phyloP scores from a whole-genome alignment of 1,140 invertebrate genomes.

The Conopomorpha cramerella region DNA sequence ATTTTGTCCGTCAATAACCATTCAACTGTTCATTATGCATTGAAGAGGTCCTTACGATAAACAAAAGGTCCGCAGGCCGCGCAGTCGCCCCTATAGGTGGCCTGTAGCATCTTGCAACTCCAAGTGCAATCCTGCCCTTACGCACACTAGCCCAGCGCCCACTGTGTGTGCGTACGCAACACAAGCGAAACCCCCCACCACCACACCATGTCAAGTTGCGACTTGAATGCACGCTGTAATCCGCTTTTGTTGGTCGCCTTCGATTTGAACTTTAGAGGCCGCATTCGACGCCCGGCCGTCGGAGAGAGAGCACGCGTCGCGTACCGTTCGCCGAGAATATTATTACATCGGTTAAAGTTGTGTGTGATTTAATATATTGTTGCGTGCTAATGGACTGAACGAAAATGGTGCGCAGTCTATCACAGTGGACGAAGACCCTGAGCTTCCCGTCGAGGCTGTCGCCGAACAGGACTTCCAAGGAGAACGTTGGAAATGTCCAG shows the following conservation, averaged over 20 bases:
- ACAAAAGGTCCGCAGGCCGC: too few relatives aligned
- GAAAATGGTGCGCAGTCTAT: slow-evolving; percentile 80
- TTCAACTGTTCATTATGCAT: too few relatives aligned
- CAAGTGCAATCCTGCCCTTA: slow-evolving; percentile 5
- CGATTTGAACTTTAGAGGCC: not conserved
- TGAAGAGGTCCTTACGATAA: too few relatives aligned
- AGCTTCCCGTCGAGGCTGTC: slow-evolving; percentile 82
- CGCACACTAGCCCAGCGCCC: slow-evolving; percentile 9
- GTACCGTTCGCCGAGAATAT: slow-evolving; percentile 25
- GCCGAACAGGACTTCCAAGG: slow-evolving; percentile 74
- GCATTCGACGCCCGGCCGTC: slow-evolving; percentile 37
- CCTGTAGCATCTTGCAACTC: slow-evolving; percentile 5
- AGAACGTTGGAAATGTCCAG: slow-evolving; percentile 64
- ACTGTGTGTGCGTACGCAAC: slow-evolving; percentile 8
- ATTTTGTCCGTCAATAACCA: too few relatives aligned
- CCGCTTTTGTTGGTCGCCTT: slow-evolving; percentile 12
- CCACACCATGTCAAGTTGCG: slow-evolving; percentile 21
- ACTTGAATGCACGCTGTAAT: slow-evolving; percentile 30
- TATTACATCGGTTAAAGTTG: too few relatives aligned
- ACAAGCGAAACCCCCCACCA: slow-evolving; percentile 3
- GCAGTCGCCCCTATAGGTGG: slow-evolving; percentile 23
- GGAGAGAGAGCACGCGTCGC: slow-evolving; percentile 26
- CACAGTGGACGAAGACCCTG: slow-evolving; percentile 86
- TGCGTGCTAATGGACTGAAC: slow-evolving; percentile 35
- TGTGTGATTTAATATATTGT: slow-evolving; percentile 4